phyloP scores from a whole-genome alignment of 2,797 vertebrate species.

The Nasua narica region DNA sequence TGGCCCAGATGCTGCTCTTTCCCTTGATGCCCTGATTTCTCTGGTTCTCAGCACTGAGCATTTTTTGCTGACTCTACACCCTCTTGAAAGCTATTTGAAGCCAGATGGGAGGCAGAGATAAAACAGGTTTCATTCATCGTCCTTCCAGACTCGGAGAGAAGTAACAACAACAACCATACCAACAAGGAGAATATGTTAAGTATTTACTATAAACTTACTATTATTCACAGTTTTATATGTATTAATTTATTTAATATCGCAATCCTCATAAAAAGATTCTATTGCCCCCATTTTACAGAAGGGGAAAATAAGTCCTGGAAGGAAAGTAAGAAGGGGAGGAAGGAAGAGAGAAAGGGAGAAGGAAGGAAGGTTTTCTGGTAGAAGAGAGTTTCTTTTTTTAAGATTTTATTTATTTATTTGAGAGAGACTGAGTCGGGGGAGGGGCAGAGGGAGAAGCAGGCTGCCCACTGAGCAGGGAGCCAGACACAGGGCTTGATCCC shows the following conservation, averaged over 20 bases:
- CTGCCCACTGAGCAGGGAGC: not conserved
- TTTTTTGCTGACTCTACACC: slow-evolving; percentile 62
- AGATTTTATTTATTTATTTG: not conserved
- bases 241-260: not conserved
- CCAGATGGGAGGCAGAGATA: slow-evolving; percentile 62
- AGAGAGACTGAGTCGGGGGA: not conserved
- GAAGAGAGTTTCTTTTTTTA: not conserved
- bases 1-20: slow-evolving; percentile 40
- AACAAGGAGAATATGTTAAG: not conserved
- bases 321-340: not conserved
- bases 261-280: not conserved
- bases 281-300: not conserved
- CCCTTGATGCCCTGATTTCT: slow-evolving; percentile 37
- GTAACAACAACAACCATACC: not conserved
- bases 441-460: not conserved
- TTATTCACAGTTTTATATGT: not conserved
- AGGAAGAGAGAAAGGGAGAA: not conserved
- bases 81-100: slow-evolving; percentile 51
- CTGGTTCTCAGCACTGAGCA: slow-evolving; percentile 47
- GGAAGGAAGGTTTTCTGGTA: not conserved
- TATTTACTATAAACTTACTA: not conserved
- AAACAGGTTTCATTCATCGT: slow-evolving; percentile 51
- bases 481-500: too few species aligned
- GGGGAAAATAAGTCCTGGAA: not conserved
- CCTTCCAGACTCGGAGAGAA: slow-evolving; percentile 6